phyloP scores from a whole-genome alignment of 2,888 invertebrate genomes.

The Drosophila cracens region DNA sequence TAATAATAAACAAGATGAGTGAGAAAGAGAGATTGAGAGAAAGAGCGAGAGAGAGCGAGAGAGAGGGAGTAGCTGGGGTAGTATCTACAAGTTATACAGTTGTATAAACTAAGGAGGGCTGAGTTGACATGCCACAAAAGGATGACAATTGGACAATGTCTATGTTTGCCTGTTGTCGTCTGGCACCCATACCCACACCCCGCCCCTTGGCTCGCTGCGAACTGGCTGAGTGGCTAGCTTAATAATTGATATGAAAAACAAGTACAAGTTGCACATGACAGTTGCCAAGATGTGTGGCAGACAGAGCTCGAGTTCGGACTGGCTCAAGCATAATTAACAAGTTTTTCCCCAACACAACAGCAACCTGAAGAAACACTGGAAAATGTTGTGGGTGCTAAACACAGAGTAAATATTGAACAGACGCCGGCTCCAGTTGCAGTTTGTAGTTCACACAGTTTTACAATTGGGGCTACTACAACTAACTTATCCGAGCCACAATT shows the following conservation, averaged over 20 bases:
- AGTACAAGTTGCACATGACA: conserved; percentile 64
- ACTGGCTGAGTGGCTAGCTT: conserved; percentile 61
- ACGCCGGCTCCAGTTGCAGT: conserved; percentile 67
- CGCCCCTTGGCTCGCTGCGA: background rate
- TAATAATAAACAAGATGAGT: conserved; percentile 74
- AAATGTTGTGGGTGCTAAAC: conserved; percentile 61
- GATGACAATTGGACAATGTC: conserved; percentile 79
- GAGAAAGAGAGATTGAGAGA: conserved; percentile 1
- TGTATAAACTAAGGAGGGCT: conserved; percentile 71
- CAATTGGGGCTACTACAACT: conserved; percentile 36
- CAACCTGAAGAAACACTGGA: conserved; percentile 41
- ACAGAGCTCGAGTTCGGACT: conserved; percentile 21
- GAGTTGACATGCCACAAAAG: conserved; percentile 69
- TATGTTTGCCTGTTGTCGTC: conserved; percentile 66
- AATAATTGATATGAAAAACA: conserved; percentile 80
- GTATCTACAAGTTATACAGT: conserved; percentile 74
- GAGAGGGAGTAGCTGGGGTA: conserved; percentile 3
- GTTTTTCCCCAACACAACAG: conserved; percentile 51
- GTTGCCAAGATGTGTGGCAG: conserved; percentile 54
- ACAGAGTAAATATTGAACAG: conserved; percentile 61
- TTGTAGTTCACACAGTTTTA: conserved; percentile 56
- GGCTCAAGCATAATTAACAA: conserved; percentile 72
- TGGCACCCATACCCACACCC: conserved; percentile 56
- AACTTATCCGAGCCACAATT: conserved; percentile 3
- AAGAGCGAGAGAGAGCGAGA: background rate